Evolutionary conservation across 1,140 invertebrate species (phyloP), one percentile per base, ranked within the genome.

Genomic region (Portunus trituberculatus): DNA sequence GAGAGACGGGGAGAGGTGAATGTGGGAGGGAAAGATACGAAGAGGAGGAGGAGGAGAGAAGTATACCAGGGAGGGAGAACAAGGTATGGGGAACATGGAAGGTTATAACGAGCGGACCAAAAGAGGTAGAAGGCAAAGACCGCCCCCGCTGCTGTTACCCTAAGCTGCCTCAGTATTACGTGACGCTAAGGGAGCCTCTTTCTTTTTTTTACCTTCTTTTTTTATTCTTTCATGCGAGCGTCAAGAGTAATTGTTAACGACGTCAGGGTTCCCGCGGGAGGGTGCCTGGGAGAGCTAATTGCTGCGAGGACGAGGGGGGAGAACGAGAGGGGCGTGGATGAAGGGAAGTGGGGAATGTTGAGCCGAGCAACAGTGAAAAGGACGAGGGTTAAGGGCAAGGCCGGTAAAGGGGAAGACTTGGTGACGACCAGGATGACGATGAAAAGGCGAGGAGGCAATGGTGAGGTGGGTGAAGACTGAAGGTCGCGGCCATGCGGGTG

Each of bases 171-270:
- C 48, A n/a, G 88, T 25, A n/a, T 45, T 89, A 48, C 88, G 88
- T 89, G 88, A 48, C 39, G 88, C 88, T 89, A n/a, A 31, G 88
- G 48, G 88, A 32, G 8, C 31, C n/a, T 84, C 31, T 32, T 84
- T 39, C 6, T 39, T 39, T 39, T 39, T 39, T 39, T 39, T 39
- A 39, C 39, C 39, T 39, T 39, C 39, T 39, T 39, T 39, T 39
- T 84, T 84, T n/a, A 10, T 25, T 84, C 31, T 84, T 28, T 14
- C 48, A 48, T 89, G 45, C 48, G 39, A n/a, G 88, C 52, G 52
- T 59, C 52, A 89, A 46, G 88, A 89, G 88, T 89, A 89, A 89
- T 89, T 89, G 88, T 45, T 89, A 25, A n/a, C 88, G 28, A 48
- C 48, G 88, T 89, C 48, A 29, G 88, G 8, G 10, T 7, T 31